These are phyloP conservation scores for Falco columbarius DNA, from an alignment of 2,797 vertebrate species.

Conservation along the genomic window DNA sequence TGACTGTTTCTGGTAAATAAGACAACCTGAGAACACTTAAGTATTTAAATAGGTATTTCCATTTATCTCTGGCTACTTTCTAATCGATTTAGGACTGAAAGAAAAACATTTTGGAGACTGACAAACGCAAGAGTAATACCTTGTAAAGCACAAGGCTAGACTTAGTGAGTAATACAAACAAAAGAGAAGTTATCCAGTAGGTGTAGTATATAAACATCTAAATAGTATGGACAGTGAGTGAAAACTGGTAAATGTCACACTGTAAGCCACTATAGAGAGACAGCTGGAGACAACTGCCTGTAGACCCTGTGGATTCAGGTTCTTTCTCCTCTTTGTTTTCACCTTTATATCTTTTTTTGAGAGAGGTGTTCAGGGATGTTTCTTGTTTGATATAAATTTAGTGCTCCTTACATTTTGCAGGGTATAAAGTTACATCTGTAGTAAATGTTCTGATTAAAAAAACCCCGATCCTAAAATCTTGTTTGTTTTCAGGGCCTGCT, in stretches of 20 bases:
- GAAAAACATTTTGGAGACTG: background rate
- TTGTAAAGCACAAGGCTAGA: background rate
- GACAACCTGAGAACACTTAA: background rate
- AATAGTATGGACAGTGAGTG: background rate
- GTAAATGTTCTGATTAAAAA: background rate
- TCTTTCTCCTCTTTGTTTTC: background rate
- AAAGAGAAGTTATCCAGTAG: background rate
- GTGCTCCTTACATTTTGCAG: background rate
- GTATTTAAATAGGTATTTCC: background rate
- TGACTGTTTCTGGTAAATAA: background rate
- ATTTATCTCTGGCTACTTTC: background rate
- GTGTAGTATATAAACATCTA: background rate
- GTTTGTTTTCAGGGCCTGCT: background rate
- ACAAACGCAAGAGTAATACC: background rate
- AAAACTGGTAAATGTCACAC: background rate
- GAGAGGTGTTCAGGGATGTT: background rate
- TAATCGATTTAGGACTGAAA: background rate
- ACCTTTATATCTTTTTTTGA: background rate
- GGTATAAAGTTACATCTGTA: background rate
- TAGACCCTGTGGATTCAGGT: background rate
- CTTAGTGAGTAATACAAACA: background rate
- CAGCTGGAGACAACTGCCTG: background rate
- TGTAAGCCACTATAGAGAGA: background rate
- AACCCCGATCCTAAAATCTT: background rate
- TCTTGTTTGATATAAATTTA: background rate